Base-by-base conservation (phyloP, 2,113 vertebrate genomes). In the Scopus umbretta region DNA sequence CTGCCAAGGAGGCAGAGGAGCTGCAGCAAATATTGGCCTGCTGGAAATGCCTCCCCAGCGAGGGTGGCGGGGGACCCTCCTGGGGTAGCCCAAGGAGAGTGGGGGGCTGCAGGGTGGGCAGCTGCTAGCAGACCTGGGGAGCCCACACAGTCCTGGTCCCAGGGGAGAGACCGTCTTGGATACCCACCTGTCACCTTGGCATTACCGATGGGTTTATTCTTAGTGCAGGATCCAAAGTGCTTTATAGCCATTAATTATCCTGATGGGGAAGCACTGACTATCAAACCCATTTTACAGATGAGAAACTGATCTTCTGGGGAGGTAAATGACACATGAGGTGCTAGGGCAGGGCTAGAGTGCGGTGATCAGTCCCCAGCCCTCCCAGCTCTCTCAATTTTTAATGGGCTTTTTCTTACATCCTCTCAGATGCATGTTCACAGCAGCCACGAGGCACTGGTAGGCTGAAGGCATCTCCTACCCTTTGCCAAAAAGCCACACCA, bases 171-270 rank as follows among this genome's bases (percentile, higher is more conserved):
- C n/a, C 36, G 40, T 11, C 89, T 92, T 7, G 61, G 74, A 21
- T 63, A 62, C 8, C 32, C 50, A 84, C 55, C 72, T 6, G 21
- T 92, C 91, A 95, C 49, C 53, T 85, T 91, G 70, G 38, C 34
- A 17, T 53, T 82, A 62, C 62, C 6, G 2, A 61, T 13, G 61
- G 23, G 38, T 91, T 91, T 95, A 85, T 97, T 93, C 56, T 96
- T 95, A 91, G 88, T 30, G 32, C 56, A 52, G 56, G 71, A 91
- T 63, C 61, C 78, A 55, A 95, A 92, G 84, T 25, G n/a, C 94
- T 86, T 94, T 93, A 42, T 9, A 78, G 82, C 66, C 27, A 27
- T 85, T 85, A 91, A 95, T 97, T 92, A 95, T 22, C 76, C 83
- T 91, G 75, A 91, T 58, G 45, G 70, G 29, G 72, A 58, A 93